Base-by-base conservation (phyloP, 2,888 invertebrate genomes). In the Sialis lutaria region DNA sequence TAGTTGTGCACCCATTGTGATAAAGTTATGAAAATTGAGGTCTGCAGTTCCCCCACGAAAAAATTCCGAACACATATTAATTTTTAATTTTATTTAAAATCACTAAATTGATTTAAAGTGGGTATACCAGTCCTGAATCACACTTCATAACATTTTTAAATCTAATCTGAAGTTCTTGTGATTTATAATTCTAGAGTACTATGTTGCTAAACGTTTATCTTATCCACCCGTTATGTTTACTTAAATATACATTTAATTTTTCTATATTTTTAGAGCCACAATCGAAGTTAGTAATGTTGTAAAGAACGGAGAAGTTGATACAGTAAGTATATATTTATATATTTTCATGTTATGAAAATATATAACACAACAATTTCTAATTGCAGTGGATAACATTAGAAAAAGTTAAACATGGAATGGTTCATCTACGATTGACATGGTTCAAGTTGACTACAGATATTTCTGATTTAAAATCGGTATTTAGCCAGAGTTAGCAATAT, bases 371-470 rank as follows among this genome's bases (percentile, higher is more conserved):
- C 43, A 31, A 33, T 35, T 22, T 46, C 52, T 47, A 53, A 53
- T 64, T 64, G 37, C 64, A 95, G 91, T 96, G 97, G 95, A 74
- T 92, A 53, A 87, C 90, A 0, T 70, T 98, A 54, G 93, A 96
- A 64, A 86, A 91, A 65, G 93, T 92, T 6, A 93, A 92, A 64
- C 89, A 91, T 59, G 97, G 97, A 6, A 82, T 91, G 70, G 75
- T 98, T 0, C 91, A 95, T 60, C 65, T 97, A 46, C 80, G 89
- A 45, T 70, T 93, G 45, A 81, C 82, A 6, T 98, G 97, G 97
- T 76, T 93, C 54, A 76, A 80, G 47, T 70, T 96, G 47, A 79
- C 83, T 45, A 68, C 78, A 34, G 75, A 82, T 57, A 67, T 77
- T 9, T 65, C 68, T 33, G 86, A 89, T 63, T 69, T 93, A 5